Evolutionary conservation across 2,113 vertebrate genomes (phyloP).

Genomic region (Trogon melanurus): DNA sequence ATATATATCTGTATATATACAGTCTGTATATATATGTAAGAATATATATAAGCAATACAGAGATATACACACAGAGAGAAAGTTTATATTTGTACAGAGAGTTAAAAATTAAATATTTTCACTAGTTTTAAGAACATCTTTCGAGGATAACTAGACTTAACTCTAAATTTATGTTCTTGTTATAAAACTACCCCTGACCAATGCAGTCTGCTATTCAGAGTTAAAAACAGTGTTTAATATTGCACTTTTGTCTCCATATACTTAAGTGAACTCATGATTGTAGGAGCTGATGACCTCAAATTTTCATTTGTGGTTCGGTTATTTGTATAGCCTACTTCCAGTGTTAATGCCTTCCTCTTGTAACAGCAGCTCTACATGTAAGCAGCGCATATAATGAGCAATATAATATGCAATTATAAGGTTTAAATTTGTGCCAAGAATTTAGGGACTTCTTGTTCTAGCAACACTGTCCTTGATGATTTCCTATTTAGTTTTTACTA

Average conservation of each 20-base stretch:
- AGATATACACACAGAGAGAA: neutral
- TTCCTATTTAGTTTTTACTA: slow-evolving; percentile 2
- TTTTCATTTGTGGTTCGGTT: slow-evolving; percentile 20
- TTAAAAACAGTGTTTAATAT: neutral
- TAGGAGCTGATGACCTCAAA: neutral
- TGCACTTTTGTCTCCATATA: neutral
- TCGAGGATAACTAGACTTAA: neutral
- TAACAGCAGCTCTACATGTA: neutral
- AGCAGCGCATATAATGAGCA: neutral
- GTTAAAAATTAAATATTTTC: neutral
- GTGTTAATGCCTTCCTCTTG: neutral
- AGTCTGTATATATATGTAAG: neutral
- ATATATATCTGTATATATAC: neutral
- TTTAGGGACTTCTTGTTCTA: neutral
- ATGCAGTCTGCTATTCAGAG: neutral
- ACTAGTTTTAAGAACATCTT: neutral
- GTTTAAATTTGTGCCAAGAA: neutral
- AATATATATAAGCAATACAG: neutral
- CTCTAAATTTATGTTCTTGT: neutral
- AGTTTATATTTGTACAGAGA: neutral
- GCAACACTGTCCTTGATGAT: neutral
- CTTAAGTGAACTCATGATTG: neutral
- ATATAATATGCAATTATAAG: neutral
- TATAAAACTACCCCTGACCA: neutral
- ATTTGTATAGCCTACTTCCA: neutral